Evolutionary conservation across 2,797 vertebrate genomes (phyloP).

Genomic region (Channa striata): DNA sequence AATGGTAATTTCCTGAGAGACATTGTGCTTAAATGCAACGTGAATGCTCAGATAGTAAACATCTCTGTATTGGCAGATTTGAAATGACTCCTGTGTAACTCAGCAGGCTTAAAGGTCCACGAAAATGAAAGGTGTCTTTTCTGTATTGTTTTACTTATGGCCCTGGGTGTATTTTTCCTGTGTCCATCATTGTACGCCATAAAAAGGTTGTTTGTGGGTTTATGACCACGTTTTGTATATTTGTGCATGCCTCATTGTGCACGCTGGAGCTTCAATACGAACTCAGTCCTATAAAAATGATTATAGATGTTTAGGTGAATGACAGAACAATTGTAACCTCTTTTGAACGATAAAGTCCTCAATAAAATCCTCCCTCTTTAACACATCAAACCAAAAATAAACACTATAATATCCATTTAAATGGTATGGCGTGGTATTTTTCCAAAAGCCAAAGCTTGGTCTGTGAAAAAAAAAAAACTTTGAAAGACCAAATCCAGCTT

Average conservation of each 20-base stretch:
- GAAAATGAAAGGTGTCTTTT: constrained; percentile 54
- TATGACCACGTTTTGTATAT: too few relatives aligned
- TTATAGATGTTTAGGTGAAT: background rate
- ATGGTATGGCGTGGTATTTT: background rate
- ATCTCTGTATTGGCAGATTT: constrained; percentile 56
- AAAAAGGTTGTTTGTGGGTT: background rate
- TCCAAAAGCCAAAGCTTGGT: background rate
- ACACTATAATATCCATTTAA: background rate
- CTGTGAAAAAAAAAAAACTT: background rate
- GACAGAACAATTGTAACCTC: background rate
- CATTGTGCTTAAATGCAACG: constrained; percentile 50
- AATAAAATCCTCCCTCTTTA: background rate
- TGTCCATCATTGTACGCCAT: constrained; percentile 22
- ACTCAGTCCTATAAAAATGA: background rate
- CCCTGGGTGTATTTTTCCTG: constrained; percentile 13
- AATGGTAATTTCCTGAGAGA: constrained; percentile 69
- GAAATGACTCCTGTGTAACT: constrained; percentile 56
- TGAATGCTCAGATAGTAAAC: constrained; percentile 61
- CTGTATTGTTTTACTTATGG: constrained; percentile 14
- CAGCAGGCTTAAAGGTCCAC: constrained; percentile 54
- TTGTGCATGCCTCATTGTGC: background rate
- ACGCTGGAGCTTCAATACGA: background rate
- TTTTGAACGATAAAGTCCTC: too few relatives aligned
- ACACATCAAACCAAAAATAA: constrained; percentile 3
- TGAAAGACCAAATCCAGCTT: background rate